These are phyloP conservation scores for Colletes collaris DNA, from an alignment of 2,888 invertebrate species.

Conservation along the genomic window DNA sequence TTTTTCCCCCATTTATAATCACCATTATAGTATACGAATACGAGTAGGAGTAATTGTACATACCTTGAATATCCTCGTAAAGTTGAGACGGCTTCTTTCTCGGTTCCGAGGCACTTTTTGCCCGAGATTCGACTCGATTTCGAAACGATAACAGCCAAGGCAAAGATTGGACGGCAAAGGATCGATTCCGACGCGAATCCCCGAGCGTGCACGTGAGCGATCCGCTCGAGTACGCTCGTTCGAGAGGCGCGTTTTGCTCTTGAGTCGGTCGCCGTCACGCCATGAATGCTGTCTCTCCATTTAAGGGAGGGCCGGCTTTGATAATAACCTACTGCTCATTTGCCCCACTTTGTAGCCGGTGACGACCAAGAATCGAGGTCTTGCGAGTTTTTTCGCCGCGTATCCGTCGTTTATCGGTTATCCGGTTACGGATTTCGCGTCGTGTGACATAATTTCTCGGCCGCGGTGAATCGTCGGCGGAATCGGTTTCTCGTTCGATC, in stretches of 20 bases:
- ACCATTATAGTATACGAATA: too few species aligned
- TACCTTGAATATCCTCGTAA: too few species aligned
- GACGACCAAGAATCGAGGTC: conserved; percentile 57
- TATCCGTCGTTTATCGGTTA: conserved; percentile 60
- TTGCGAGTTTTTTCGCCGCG: conserved; percentile 52
- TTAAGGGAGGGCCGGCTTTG: conserved; percentile 70
- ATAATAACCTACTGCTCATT: conserved; percentile 71
- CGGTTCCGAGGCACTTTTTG: too few species aligned
- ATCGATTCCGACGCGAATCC: conserved; percentile 12
- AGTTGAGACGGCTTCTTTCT: too few species aligned
- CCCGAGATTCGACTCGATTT: too few species aligned
- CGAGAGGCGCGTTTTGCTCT: conserved; percentile 14
- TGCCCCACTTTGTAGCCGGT: conserved; percentile 64
- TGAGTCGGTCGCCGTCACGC: conserved; percentile 53
- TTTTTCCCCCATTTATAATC: too few species aligned
- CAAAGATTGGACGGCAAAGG: background rate
- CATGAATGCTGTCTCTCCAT: conserved; percentile 72
- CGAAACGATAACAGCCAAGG: background rate
- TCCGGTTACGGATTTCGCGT: conserved; percentile 66
- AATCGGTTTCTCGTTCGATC: too few species aligned
- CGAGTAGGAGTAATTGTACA: too few species aligned
- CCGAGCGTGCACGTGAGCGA: conserved; percentile 36
- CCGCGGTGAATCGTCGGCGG: conserved; percentile 27
- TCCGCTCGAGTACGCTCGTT: conserved; percentile 44
- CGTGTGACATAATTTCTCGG: conserved; percentile 55